These are phyloP conservation scores for Margarornis squamiger DNA, from an alignment of 2,797 vertebrate genomes.

Conservation along the genomic window DNA sequence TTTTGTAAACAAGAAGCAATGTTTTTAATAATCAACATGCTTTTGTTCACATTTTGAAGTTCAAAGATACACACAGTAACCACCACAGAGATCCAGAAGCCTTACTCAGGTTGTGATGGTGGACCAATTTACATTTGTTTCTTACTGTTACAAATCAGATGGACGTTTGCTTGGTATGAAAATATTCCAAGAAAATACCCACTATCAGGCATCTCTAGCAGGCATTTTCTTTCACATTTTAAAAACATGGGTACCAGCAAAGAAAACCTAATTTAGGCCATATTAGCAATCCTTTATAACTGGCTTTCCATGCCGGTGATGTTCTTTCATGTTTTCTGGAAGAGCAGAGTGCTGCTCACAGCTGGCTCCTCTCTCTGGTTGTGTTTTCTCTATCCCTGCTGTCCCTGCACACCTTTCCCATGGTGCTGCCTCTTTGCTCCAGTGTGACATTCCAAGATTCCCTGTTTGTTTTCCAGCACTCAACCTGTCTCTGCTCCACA, in stretches of 20 bases:
- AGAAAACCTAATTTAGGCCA: neutral
- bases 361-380: neutral
- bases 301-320: neutral
- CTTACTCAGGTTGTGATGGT: neutral
- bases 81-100: neutral
- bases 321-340: neutral
- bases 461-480: neutral
- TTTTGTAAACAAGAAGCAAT: neutral
- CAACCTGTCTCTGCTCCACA: neutral
- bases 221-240: neutral
- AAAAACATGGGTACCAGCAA: neutral
- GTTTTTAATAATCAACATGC: neutral
- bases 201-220: neutral
- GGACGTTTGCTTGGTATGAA: slow-evolving; percentile 24
- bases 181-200: neutral
- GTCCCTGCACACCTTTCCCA: neutral
- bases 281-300: slow-evolving; percentile 2
- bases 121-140: neutral
- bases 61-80: neutral
- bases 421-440: neutral
- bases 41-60: slow-evolving; percentile 23
- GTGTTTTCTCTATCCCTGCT: neutral
- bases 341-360: neutral
- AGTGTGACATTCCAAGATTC: neutral
- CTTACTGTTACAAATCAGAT: neutral